These are phyloP conservation scores for Anagyrus pseudococci DNA, from an alignment of 2,888 invertebrate species.

Conservation along the genomic window DNA sequence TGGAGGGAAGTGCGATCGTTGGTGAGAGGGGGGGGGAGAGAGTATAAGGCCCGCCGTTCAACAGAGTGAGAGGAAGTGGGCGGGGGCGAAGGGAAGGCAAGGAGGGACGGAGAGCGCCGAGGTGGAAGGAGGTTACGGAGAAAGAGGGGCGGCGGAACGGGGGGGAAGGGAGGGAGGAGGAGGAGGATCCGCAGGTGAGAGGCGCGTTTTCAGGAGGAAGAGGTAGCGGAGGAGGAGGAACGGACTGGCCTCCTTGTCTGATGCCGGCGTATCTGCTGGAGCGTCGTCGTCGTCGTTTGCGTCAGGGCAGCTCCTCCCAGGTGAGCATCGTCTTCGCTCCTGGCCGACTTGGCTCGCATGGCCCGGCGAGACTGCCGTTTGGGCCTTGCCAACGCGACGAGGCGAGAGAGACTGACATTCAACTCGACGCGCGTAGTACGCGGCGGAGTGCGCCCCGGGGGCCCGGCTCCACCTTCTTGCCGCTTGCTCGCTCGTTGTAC, in stretches of 20 bases:
- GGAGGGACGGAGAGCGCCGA: neutral
- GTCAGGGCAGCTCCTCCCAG: neutral
- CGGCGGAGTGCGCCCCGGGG: neutral
- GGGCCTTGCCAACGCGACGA: too few relatives aligned
- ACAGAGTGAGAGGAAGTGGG: conserved; percentile 21
- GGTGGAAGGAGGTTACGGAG: neutral
- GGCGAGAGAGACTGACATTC: too few relatives aligned
- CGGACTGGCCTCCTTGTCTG: too few relatives aligned
- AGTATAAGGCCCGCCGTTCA: conserved; percentile 26
- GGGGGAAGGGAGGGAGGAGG: neutral
- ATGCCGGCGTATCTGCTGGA: neutral
- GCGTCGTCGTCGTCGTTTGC: neutral
- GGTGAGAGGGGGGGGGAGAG: neutral
- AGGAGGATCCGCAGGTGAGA: neutral
- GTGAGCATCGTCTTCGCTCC: neutral
- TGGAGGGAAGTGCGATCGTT: too few relatives aligned
- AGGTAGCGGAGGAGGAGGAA: neutral
- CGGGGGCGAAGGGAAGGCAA: neutral
- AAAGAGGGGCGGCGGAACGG: neutral
- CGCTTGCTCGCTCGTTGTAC: neutral
- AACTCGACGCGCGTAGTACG: too few relatives aligned
- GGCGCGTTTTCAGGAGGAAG: conserved; percentile 19
- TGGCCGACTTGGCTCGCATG: too few relatives aligned
- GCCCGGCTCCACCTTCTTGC: neutral
- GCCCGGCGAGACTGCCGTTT: too few relatives aligned